Conservation (phyloP, 2,797 vertebrate genomes). For the Rhyacichthys aspro region DNA sequence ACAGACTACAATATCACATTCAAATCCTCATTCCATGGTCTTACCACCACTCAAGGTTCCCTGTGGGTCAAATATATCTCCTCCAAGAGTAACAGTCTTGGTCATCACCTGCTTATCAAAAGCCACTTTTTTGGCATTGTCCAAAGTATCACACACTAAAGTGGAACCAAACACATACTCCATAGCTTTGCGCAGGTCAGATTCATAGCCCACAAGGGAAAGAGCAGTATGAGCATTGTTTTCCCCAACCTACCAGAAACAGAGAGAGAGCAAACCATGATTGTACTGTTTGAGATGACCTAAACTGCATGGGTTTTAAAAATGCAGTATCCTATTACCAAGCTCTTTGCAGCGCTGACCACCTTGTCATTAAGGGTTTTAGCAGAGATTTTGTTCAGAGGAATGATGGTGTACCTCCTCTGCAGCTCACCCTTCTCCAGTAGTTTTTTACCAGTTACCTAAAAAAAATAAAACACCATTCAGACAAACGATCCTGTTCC, state of each 20-base stretch:
- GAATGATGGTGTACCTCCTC: conserved; percentile 92
- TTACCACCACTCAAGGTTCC: conserved; percentile 96
- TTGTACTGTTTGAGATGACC: accelerated
- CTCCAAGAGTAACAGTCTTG: conserved; percentile 91
- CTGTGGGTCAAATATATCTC: conserved; percentile 94
- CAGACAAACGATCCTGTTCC: not conserved
- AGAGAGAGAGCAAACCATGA: not conserved
- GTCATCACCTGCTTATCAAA: conserved; percentile 92
- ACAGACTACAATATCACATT: too few species aligned
- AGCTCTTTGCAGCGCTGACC: conserved; percentile 82
- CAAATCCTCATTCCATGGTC: not conserved
- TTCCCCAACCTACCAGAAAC: conserved; percentile 80
- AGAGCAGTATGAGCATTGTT: conserved; percentile 86
- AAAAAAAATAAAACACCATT: not conserved
- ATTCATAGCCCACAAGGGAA: conserved; percentile 85
- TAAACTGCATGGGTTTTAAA: not conserved
- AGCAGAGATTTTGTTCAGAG: conserved; percentile 94
- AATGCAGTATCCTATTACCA: conserved; percentile 80
- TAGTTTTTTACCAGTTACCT: conserved; percentile 94
- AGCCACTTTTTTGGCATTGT: conserved; percentile 92
- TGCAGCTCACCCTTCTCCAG: conserved; percentile 93
- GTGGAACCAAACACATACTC: conserved; percentile 94
- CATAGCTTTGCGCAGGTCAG: conserved; percentile 93
- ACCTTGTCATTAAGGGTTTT: conserved; percentile 78
- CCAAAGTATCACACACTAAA: conserved; percentile 88